A percentile compares a stretch with the other conserved stretches of the same genome.
Evolutionary conservation across 1,140 invertebrate genomes (phyloP).

Genomic region (Phortica variegata): DNA sequence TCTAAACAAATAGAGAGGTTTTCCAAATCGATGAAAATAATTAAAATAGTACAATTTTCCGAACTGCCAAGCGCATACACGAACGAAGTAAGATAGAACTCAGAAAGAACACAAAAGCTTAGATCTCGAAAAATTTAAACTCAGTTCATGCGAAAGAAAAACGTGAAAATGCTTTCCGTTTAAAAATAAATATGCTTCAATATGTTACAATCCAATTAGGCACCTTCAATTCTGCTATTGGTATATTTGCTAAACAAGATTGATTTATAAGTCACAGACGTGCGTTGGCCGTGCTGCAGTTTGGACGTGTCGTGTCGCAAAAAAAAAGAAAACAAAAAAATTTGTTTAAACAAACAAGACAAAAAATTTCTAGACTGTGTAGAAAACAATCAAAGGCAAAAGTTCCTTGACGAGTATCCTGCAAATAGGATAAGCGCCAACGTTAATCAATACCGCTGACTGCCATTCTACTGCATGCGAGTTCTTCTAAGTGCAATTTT

Average conservation of each 20-base stretch:
- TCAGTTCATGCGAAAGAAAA: constrained; percentile 3
- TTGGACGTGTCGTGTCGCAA: constrained; percentile 41
- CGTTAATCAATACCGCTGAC: not conserved
- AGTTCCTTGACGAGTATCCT: constrained; percentile 13
- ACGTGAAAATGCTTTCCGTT: constrained; percentile 13
- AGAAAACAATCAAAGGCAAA: constrained; percentile 3
- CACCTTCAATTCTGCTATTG: constrained; percentile 16
- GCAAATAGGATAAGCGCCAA: not conserved
- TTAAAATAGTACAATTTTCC: constrained; percentile 21
- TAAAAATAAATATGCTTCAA: constrained; percentile 20
- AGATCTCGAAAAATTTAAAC: constrained; percentile 25
- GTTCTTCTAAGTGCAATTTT: too few species aligned
- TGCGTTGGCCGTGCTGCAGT: constrained; percentile 45
- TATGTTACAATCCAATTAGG: constrained; percentile 57
- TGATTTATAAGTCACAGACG: constrained; percentile 47
- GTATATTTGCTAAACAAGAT: constrained; percentile 20
- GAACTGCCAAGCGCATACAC: constrained; percentile 20
- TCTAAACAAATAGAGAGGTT: constrained; percentile 7
- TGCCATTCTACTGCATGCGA: not conserved
- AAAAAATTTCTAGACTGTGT: not conserved
- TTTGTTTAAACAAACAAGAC: constrained; percentile 13
- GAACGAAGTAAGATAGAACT: constrained; percentile 15
- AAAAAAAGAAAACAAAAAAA: constrained; percentile 7
- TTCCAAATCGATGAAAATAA: not conserved
- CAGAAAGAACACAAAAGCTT: not conserved